Evolutionary conservation across 2,113 vertebrate genomes (phyloP), one percentile per base, ranked within the genome.

Genomic region (Phyllostomus hastatus): DNA sequence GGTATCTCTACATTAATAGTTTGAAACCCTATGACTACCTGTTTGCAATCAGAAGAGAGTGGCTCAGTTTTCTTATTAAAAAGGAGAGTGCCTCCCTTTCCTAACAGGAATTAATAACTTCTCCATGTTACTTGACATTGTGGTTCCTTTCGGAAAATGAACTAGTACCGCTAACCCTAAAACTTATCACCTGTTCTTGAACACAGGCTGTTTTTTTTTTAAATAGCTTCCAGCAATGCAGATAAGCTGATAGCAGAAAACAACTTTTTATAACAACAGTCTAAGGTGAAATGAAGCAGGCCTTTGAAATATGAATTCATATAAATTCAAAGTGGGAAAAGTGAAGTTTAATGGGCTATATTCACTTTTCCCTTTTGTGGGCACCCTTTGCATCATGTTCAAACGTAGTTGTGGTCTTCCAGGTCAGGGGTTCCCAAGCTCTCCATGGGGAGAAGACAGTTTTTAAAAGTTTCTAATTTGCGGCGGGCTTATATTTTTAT

Each of bases 21-120:
- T 73, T 76, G 75, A 92, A 61, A 86, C 7, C 33, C 26, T 78
- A 4, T 81, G 46, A 75, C n/a, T 69, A 91, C 83, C n/a, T 76
- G 7, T 82, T 93, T 85, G 24, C 59, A 72, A 11, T 82, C 67
- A 91, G 73, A 92, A 78, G 76, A 54, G 64, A 59, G 22, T 52
- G 28, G 41, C 12, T 88, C 81, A 57, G 91, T 86, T 92, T 75
- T 75, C 57, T 91, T 87, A 82, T 93, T 94, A 75, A 85, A 83
- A 80, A 82, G 48, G 15, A 64, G 26, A 94, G 35, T 50, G 41
- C 3, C 33, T 69, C 3, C 35, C 26, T 61, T 78, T 57, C 12
- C 52, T 80, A 83, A 50, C 8, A 84, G 50, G 46, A 89, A 84
- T 88, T 35, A 81, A 26, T 38, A 43, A 52, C 43, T 59, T 83